phyloP scores from a whole-genome alignment of 1,140 invertebrate species.

The Nomia melanderi region DNA sequence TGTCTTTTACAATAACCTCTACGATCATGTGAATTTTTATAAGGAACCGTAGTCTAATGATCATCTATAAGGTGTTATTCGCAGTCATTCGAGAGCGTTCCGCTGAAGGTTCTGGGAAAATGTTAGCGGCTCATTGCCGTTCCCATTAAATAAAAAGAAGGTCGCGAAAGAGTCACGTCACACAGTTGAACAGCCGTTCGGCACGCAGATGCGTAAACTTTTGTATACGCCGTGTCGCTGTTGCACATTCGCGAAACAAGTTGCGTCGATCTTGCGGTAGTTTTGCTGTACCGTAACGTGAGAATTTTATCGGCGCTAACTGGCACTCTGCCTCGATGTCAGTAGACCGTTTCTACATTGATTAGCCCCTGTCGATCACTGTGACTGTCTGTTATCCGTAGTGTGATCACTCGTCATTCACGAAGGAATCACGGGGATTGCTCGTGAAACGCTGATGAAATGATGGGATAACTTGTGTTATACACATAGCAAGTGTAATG shows the following conservation, averaged over 20 bases:
- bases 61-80: too few species aligned
- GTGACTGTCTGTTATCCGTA: too few species aligned
- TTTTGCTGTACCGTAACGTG: slow-evolving; percentile 78
- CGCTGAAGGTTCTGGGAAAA: slow-evolving; percentile 52
- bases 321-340: slow-evolving; percentile 34
- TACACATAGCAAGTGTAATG: too few species aligned
- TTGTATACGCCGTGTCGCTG: slow-evolving; percentile 40
- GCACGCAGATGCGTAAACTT: slow-evolving; percentile 60
- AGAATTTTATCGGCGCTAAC: slow-evolving; percentile 74
- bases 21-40: too few species aligned
- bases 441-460: too few species aligned
- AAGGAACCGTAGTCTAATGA: too few species aligned
- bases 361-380: too few species aligned
- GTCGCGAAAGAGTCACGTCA: slow-evolving; percentile 21
- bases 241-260: slow-evolving; percentile 59
- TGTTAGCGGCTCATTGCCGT: slow-evolving; percentile 52
- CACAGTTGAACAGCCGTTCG: slow-evolving; percentile 57
- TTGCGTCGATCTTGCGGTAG: slow-evolving; percentile 75
- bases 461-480: too few species aligned
- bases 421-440: too few species aligned
- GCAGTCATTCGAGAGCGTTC: neutral
- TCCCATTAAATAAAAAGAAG: slow-evolving; percentile 51
- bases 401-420: too few species aligned
- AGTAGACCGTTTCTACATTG: neutral
- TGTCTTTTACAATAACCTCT: too few species aligned